A percentile compares a stretch with the other conserved stretches of the same genome.
These are phyloP conservation scores for Steinernema hermaphroditum DNA, from an alignment of 2,888 invertebrate genomes.

Conservation along the genomic window DNA sequence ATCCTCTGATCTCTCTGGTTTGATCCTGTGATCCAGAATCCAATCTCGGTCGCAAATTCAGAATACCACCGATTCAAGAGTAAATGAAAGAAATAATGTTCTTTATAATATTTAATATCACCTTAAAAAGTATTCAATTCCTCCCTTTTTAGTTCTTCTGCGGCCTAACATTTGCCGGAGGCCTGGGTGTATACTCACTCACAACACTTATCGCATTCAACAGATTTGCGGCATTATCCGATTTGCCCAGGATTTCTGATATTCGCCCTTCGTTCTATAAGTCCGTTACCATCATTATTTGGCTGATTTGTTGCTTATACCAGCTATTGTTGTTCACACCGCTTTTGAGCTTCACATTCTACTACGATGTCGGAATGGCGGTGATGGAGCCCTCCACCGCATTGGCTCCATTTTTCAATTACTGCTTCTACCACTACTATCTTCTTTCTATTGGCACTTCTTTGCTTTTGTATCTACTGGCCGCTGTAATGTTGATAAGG, in stretches of 20 bases:
- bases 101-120: too few species aligned
- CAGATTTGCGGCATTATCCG: background rate
- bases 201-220: background rate
- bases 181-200: background rate
- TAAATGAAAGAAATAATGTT: too few species aligned
- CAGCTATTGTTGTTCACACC: background rate
- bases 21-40: too few species aligned
- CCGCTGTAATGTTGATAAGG: background rate
- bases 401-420: background rate
- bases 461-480: background rate
- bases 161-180: background rate
- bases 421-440: background rate
- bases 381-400: background rate
- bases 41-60: too few species aligned
- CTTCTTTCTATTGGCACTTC: background rate
- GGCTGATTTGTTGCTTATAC: background rate
- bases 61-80: too few species aligned
- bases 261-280: background rate
- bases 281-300: background rate
- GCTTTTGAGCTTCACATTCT: background rate
- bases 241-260: background rate
- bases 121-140: too few species aligned
- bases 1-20: too few species aligned
- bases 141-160: background rate
- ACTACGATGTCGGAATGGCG: background rate